phyloP scores from a whole-genome alignment of 2,888 invertebrate genomes.

The Cryptosula pallasiana region DNA sequence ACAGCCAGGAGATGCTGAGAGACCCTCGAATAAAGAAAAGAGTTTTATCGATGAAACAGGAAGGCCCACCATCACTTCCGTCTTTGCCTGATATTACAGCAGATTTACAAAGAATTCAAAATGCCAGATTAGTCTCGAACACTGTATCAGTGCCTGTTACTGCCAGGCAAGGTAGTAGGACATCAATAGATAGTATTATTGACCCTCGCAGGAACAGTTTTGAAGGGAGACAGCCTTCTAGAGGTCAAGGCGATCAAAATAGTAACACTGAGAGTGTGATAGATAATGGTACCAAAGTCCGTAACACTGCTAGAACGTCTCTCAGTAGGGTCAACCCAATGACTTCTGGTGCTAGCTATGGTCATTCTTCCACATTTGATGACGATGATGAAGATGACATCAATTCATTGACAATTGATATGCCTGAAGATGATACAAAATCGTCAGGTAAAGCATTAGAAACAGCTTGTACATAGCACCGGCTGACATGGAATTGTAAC shows the following conservation, averaged over 20 bases:
- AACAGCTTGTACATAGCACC: conserved; percentile 11
- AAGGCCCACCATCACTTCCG: background rate
- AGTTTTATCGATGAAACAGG: background rate
- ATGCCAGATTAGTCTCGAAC: background rate
- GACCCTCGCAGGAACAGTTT: conserved; percentile 20
- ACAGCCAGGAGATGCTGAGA: conserved; percentile 19
- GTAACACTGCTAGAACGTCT: background rate
- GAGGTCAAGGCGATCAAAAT: conserved; percentile 14
- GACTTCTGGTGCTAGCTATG: background rate
- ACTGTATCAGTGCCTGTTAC: background rate
- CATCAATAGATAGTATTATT: background rate
- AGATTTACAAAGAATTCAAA: conserved; percentile 17
- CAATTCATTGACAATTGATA: conserved; percentile 10
- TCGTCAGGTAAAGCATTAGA: background rate
- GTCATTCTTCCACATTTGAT: background rate
- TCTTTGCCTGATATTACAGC: conserved; percentile 13
- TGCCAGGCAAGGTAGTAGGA: background rate
- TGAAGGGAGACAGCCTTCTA: background rate
- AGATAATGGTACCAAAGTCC: background rate
- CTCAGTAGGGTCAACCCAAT: conserved; percentile 14
- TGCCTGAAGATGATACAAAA: conserved; percentile 7
- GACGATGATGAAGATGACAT: background rate
- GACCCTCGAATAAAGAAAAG: conserved; percentile 15
- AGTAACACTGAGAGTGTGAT: background rate
- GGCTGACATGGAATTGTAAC: too few species aligned